These are phyloP conservation scores for Bovichtus diacanthus DNA, from an alignment of 2,797 vertebrate genomes.

Conservation along the genomic window DNA sequence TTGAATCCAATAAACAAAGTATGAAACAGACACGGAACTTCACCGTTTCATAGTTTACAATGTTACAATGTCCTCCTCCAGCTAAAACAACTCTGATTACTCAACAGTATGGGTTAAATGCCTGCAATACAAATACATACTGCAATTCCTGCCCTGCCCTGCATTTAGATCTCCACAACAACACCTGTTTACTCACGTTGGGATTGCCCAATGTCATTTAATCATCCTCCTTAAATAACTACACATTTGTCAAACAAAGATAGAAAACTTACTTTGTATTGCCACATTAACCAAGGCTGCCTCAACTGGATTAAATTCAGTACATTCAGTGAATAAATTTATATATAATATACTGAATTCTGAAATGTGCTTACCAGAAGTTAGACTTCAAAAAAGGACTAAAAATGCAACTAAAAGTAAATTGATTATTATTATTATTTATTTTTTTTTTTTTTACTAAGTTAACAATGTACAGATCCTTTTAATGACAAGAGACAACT, in stretches of 20 bases:
- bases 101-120: not conserved
- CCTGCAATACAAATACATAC: not conserved
- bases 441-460: not conserved
- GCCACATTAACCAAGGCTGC: not conserved
- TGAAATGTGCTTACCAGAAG: not conserved
- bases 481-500: not conserved
- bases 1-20: too few species aligned
- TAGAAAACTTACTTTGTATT: not conserved
- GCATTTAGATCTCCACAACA: not conserved
- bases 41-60: conserved; percentile 52
- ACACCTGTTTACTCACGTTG: not conserved
- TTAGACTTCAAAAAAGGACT: not conserved
- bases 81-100: conserved; percentile 9
- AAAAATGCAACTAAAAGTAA: not conserved
- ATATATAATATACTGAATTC: too few species aligned
- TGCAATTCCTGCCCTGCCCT: not conserved
- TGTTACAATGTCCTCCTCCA: conserved; percentile 27
- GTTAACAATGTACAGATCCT: not conserved
- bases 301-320: not conserved
- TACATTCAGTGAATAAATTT: not conserved
- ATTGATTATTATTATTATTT: not conserved
- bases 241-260: not conserved
- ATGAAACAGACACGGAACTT: too few species aligned
- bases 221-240: not conserved
- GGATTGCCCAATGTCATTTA: not conserved